Percentiles rank a stretch among this genome's conserved stretches.
These are phyloP conservation scores for Nothura maculosa DNA, from an alignment of 2,797 vertebrate species.

Conservation along the genomic window DNA sequence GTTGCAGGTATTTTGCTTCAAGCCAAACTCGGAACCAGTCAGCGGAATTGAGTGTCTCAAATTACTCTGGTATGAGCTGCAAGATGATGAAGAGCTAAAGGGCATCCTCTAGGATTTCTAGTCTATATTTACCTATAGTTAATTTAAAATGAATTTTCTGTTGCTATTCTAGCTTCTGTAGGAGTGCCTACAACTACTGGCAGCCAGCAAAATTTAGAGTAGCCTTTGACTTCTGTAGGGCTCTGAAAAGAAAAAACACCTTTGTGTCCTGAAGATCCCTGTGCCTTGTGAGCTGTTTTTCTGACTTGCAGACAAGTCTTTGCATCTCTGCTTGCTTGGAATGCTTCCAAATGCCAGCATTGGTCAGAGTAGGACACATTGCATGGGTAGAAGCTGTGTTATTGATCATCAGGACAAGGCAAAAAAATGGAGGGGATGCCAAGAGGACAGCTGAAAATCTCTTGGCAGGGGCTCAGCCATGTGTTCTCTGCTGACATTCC, in stretches of 20 bases:
- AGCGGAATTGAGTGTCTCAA: neutral
- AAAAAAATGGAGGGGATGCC: neutral
- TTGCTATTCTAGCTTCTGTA: neutral
- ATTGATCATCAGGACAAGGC: neutral
- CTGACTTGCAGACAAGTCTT: slow-evolving; percentile 29
- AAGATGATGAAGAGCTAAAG: slow-evolving; percentile 1
- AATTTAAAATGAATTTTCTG: neutral
- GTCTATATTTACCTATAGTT: neutral
- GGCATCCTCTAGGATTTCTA: neutral
- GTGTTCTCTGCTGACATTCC: neutral
- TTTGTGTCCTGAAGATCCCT: slow-evolving; percentile 8
- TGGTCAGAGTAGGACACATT: slow-evolving; percentile 33
- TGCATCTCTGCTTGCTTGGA: neutral
- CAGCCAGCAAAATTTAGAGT: neutral
- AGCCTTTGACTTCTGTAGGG: neutral
- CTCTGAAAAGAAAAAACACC: neutral
- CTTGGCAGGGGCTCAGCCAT: neutral
- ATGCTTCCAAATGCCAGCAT: neutral
- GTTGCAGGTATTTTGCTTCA: neutral
- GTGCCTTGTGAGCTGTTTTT: neutral
- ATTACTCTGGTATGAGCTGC: neutral
- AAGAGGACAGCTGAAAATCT: slow-evolving; percentile 25
- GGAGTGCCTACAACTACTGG: neutral
- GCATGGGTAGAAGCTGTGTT: accelerated
- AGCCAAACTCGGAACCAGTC: neutral